Conservation (phyloP, 92 coral and sea anemone species). For the Blastomussa wellsi region DNA sequence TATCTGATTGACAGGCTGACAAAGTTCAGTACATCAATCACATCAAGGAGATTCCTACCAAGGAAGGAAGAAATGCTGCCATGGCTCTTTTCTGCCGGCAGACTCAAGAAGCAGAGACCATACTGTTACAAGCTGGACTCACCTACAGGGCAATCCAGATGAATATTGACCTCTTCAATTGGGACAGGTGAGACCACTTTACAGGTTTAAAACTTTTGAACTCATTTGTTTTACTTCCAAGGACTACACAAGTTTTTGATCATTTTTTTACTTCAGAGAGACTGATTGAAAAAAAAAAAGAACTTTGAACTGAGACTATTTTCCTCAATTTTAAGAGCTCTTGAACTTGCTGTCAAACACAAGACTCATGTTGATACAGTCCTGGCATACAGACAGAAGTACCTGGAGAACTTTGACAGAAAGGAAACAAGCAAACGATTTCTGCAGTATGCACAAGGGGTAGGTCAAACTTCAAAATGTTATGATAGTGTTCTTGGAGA, state of each 20-base stretch:
- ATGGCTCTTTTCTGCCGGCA: constrained; percentile 98
- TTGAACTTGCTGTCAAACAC: constrained; percentile 96
- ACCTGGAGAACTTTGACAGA: constrained; percentile 88
- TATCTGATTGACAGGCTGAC: constrained; percentile 70
- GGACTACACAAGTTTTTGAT: too few species aligned
- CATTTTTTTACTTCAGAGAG: too few species aligned
- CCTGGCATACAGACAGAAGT: constrained; percentile 86
- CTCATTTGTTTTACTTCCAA: not conserved
- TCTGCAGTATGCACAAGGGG: constrained; percentile 97
- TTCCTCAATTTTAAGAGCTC: constrained; percentile 69
- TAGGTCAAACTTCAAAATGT: constrained; percentile 45
- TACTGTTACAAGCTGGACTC: constrained; percentile 92
- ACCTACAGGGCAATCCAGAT: constrained; percentile 93
- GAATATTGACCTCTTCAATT: constrained; percentile 95
- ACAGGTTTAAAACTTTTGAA: too few species aligned
- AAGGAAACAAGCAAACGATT: constrained; percentile 84
- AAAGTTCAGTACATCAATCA: constrained; percentile 97
- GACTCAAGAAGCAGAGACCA: constrained; percentile 88
- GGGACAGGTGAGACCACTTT: constrained; percentile 77
- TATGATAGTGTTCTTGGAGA: too few species aligned
- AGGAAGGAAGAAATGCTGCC: constrained; percentile 98
- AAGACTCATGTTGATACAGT: constrained; percentile 99
- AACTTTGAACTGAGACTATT: not conserved
- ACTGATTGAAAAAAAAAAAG: too few species aligned
- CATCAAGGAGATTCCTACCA: constrained; percentile 96